Percentiles rank a stretch among this genome's conserved stretches.
phyloP scores from a whole-genome alignment of 2,888 invertebrate species.

The Caenorhabditis sp. region DNA sequence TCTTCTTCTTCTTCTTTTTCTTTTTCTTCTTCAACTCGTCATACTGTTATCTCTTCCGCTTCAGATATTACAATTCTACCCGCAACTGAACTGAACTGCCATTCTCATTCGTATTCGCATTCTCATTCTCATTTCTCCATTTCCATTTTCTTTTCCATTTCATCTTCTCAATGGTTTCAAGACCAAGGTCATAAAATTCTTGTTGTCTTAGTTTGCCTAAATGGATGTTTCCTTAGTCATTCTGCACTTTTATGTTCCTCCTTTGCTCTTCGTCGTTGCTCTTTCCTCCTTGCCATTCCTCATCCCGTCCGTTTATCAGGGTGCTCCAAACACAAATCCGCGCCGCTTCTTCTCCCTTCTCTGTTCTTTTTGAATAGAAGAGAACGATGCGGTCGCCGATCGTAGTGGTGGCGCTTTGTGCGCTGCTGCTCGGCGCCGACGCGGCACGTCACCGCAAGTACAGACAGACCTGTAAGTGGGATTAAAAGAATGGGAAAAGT shows the following conservation, averaged over 20 bases:
- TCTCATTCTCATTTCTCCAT: no score
- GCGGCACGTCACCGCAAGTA: slow-evolving; percentile 52
- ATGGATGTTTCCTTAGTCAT: not conserved
- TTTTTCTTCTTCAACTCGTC: no score
- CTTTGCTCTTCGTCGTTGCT: not conserved
- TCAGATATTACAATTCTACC: not conserved
- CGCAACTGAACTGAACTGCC: slow-evolving; percentile 24
- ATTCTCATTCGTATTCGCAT: no score
- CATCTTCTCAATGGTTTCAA: not conserved
- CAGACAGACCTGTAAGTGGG: slow-evolving; percentile 56
- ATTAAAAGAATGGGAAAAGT: no score
- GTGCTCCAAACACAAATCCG: slow-evolving; percentile 22
- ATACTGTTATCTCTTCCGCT: not conserved
- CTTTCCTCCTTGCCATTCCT: not conserved
- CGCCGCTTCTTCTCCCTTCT: slow-evolving; percentile 6
- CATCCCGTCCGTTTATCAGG: slow-evolving; percentile 16
- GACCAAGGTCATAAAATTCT: slow-evolving; percentile 42
- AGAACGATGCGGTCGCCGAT: slow-evolving; percentile 35
- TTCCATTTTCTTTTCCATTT: no score
- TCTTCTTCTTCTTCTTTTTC: not conserved
- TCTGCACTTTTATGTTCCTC: slow-evolving; percentile 17
- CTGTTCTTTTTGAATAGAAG: not conserved
- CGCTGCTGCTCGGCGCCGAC: slow-evolving; percentile 44
- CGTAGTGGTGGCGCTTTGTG: slow-evolving; percentile 33
- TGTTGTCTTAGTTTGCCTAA: no score